Percentiles rank a stretch among this genome's conserved stretches.
These are phyloP conservation scores for Homarus americanus DNA, from an alignment of 1,140 invertebrate species.

Conservation along the genomic window DNA sequence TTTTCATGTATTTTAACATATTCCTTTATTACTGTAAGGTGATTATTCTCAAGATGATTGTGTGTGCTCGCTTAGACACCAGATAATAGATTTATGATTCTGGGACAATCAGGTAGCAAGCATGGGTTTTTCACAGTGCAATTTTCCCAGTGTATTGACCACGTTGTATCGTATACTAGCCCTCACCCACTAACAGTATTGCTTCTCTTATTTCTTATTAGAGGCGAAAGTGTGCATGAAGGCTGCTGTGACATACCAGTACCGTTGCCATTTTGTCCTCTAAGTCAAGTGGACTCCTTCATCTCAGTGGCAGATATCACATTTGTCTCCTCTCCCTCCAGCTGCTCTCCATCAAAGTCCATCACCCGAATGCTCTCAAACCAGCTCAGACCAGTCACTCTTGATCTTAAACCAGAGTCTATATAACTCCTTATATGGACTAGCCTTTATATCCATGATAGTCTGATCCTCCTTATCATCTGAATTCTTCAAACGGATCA, in stretches of 20 bases:
- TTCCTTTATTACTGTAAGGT: slow-evolving; percentile 73
- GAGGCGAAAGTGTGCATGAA: slow-evolving; percentile 72
- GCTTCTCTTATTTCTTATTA: slow-evolving; percentile 72
- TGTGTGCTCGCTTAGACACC: slow-evolving; percentile 73
- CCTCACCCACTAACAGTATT: slow-evolving; percentile 73
- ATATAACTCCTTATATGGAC: slow-evolving; percentile 32
- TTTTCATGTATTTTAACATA: slow-evolving; percentile 73
- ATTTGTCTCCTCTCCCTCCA: slow-evolving; percentile 67
- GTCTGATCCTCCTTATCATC: slow-evolving; percentile 34
- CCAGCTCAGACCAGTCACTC: slow-evolving; percentile 59
- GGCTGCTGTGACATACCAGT: slow-evolving; percentile 72
- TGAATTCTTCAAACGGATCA: slow-evolving; percentile 37
- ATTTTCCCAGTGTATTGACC: slow-evolving; percentile 72
- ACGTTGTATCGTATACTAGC: slow-evolving; percentile 70
- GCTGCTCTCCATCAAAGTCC: slow-evolving; percentile 61
- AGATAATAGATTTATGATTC: slow-evolving; percentile 72
- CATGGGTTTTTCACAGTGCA: slow-evolving; percentile 73
- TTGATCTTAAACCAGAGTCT: slow-evolving; percentile 46
- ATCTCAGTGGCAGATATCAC: slow-evolving; percentile 68
- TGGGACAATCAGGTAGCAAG: slow-evolving; percentile 73
- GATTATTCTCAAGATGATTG: slow-evolving; percentile 73
- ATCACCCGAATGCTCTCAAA: slow-evolving; percentile 64
- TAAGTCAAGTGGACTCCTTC: slow-evolving; percentile 68
- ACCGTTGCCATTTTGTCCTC: slow-evolving; percentile 72
- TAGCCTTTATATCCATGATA: slow-evolving; percentile 45